Percentiles rank a stretch among this genome's conserved stretches.
Evolutionary conservation across 2,797 vertebrate species (phyloP).

Genomic region (Danio aesculapii): DNA sequence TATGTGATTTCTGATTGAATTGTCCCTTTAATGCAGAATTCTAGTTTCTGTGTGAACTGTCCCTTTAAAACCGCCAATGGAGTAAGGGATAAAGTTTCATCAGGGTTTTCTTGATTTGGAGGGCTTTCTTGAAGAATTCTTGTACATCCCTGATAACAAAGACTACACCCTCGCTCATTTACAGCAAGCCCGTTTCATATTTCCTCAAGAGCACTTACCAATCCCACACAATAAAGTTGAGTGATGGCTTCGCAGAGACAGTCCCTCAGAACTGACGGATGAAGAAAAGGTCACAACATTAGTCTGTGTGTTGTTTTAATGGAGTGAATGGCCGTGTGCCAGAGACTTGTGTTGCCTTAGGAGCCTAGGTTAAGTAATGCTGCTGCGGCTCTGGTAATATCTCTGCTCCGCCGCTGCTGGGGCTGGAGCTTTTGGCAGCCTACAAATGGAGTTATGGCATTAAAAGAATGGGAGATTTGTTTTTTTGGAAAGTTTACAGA

Average conservation of each 20-base stretch:
- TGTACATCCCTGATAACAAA: slow-evolving; percentile 51
- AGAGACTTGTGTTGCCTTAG: slow-evolving; percentile 65
- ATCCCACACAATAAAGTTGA: slow-evolving; percentile 58
- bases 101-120: slow-evolving; percentile 40
- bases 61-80: neutral
- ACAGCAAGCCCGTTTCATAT: slow-evolving; percentile 30
- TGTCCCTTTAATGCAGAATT: too few species aligned
- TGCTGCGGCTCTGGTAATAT: slow-evolving; percentile 69
- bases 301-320: slow-evolving; percentile 75
- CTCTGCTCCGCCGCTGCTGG: slow-evolving; percentile 28
- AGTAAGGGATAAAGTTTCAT: slow-evolving; percentile 64
- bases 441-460: slow-evolving; percentile 54
- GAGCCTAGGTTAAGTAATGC: slow-evolving; percentile 70
- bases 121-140: slow-evolving; percentile 32
- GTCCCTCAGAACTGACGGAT: slow-evolving; percentile 62
- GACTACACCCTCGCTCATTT: slow-evolving; percentile 41
- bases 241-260: slow-evolving; percentile 62
- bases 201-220: slow-evolving; percentile 51
- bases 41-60: too few species aligned
- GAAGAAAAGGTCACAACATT: slow-evolving; percentile 76
- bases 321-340: slow-evolving; percentile 70
- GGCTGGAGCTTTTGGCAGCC: slow-evolving; percentile 32
- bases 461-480: slow-evolving; percentile 45
- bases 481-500: slow-evolving; percentile 28
- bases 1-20: too few species aligned